Evolutionary conservation across 2,113 vertebrate genomes (phyloP), one percentile per base, ranked within the genome.

Genomic region (Macaca nemestrina): DNA sequence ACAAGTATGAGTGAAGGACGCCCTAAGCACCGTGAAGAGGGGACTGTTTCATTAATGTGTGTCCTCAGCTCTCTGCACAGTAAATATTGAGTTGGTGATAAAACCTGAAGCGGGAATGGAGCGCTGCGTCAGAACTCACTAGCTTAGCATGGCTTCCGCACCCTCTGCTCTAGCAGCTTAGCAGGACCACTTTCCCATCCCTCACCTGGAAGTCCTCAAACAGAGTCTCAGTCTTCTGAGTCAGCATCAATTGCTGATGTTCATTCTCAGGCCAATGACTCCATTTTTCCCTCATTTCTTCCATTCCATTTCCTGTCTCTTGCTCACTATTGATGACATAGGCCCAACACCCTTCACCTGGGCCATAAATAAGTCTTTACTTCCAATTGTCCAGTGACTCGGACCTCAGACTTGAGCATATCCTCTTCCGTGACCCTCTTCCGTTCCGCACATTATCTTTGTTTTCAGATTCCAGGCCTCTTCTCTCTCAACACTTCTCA

Each of bases 91-190:
- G 38, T 50, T n/a, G 2, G 9, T 1, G 16, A n/a, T 13, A 70
- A 81, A 76, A 3, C 57, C 40, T 35, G 84, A 55, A n/a, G 7
- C n/a, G 9, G 20, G 30, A 14, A 38, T 75, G 61, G 50, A 25
- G 4, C 8, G 11, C 27, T 3, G 2, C 13, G 23, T 27, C 20
- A 25, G 22, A 25, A 2, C 6, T 40, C 40, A n/a, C 16, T 14
- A 6, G n/a, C 57, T 38, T 12, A 30, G 35, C 82, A 10, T 8
- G 18, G 23, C 30, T 81, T 52, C 43, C 9, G 1, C 32, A 30
- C 14, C 59, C 1, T 70, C 40, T 5, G 10, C 5, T 2, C 43
- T 4, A 4, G 14, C 3, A 8, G 32, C 32, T n/a, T 0, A 0
- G 11, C 25, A 32, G 40, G 52, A 23, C 0, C 23, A 5, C 35